Evolutionary conservation across 2,888 invertebrate species (phyloP), one percentile per base, ranked within the genome.

Genomic region (Polia nebulosa): DNA sequence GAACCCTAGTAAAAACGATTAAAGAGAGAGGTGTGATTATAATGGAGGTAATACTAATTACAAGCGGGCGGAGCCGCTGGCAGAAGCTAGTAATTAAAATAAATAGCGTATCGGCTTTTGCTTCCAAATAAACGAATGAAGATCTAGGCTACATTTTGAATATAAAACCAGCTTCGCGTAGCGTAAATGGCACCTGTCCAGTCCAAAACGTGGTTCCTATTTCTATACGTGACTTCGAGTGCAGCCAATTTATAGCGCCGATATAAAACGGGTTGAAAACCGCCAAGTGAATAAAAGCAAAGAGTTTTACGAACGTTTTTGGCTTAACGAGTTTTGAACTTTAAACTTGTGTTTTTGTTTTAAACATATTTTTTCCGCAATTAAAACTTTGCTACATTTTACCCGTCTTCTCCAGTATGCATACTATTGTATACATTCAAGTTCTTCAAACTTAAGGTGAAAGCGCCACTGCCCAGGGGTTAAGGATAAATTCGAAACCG

Each of bases 131-230:
- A 49, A 71, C 41, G 17, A 45, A 29, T 34, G 25, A 59, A 66
- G 41, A 66, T 36, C 47, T 58, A 66, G 45, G 44, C 36, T 32
- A 13, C 45, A 55, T 58, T 73, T 59, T 58, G 47, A 68, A 68
- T 75, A 51, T 17, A 34, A 17, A 72, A 68, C 68, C 47, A 74
- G 45, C 45, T 51, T 1, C 22, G 29, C 51, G 17, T 11, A n/a
- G 11, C 11, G 44, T 34, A 69, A 75, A 75, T 75, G 56, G 51
- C 61, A 69, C 69, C 56, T 69, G 76, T 61, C 69, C 45, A 20
- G 51, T 45, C n/a, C 44, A 57, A 67, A 68, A 69, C 75, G 69
- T 75, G 68, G 44, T 55, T 67, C 59, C 59, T 49, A 59, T 74
- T 71, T 44, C 71, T 29, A 53, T 47, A 75, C 69, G 75, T 73